Base-by-base conservation (phyloP, 2,113 vertebrate genomes). In the Ammospiza nelsoni region DNA sequence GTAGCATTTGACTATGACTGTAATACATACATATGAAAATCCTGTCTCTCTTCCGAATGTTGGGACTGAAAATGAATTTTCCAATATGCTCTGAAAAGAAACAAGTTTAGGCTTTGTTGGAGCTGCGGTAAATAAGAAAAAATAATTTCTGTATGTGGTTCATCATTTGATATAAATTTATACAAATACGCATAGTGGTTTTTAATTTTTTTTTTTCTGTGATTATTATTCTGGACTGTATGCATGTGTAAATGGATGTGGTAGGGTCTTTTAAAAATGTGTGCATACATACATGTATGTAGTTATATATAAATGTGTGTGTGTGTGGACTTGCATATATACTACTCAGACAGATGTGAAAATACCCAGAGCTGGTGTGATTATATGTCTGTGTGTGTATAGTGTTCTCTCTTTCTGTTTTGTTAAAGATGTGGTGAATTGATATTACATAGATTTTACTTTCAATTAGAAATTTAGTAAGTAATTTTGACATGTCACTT, bases 251-350 rank as follows among this genome's bases (percentile, higher is more conserved):
- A 48, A 9, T 29, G 63, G 11, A 21, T 73, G 18, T 29, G 17
- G 7, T 69, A 55, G 48, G 12, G 37, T 65, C 27, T 72, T 88
- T 43, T 58, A 11, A 89, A 67, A 22, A 75, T n/a, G 8, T 12
- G 2, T 65, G 10, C 22, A 37, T 41, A 12, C 7, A 4, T 61
- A 19, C 1, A 9, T 23, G 5, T 22, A 35, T 19, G 5, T 55
- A n/a, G 6, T 48, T 74, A 16, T 2, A 21, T 52, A 14, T 46
- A 15, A 33, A 33, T 52, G 12, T 41, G 14, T 31, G 20, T 41
- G 22, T n/a, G 6, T 43, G 5, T 43, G 8, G 2, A 3, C 6
- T 4, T 51, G 9, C 6, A 3, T 52, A 28, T 6, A 2, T 48
- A 15, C 5, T 69, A 17, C 18, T 66, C 58, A 24, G 10, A 33